Conservation (phyloP, 2,888 invertebrate species). For the Hedya salicella region DNA sequence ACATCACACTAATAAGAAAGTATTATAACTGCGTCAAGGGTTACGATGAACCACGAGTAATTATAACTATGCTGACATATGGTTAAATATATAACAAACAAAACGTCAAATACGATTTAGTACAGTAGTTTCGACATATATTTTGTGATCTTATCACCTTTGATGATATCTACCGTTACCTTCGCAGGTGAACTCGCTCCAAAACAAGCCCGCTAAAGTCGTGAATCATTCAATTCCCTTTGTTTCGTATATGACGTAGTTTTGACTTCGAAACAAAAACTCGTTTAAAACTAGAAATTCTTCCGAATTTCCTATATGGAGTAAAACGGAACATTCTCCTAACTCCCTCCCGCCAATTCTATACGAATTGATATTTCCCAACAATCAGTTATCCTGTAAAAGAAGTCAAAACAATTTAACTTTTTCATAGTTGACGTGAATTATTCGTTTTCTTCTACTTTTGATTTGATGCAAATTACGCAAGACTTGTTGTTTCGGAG, state of each 20-base stretch:
- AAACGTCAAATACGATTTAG: too few species aligned
- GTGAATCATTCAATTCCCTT: slow-evolving; percentile 40
- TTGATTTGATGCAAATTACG: slow-evolving; percentile 28
- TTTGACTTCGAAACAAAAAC: slow-evolving; percentile 37
- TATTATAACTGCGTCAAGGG: too few species aligned
- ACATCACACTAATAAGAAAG: too few species aligned
- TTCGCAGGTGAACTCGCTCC: not conserved
- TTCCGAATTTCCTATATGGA: slow-evolving; percentile 25
- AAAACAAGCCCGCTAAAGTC: slow-evolving; percentile 10
- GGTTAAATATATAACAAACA: too few species aligned
- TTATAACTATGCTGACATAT: too few species aligned
- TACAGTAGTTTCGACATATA: too few species aligned
- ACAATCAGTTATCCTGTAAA: slow-evolving; percentile 9
- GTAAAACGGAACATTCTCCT: slow-evolving; percentile 9
- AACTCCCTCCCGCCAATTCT: not conserved
- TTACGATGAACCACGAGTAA: too few species aligned
- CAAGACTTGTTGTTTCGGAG: slow-evolving; percentile 26
- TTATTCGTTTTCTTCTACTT: slow-evolving; percentile 17
- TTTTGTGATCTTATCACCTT: too few species aligned
- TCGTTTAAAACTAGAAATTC: slow-evolving; percentile 35
- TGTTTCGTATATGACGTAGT: slow-evolving; percentile 35
- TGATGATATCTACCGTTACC: not conserved
- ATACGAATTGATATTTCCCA: slow-evolving; percentile 18
- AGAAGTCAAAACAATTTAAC: slow-evolving; percentile 23
- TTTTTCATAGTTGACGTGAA: slow-evolving; percentile 11